phyloP scores from a whole-genome alignment of 2,888 invertebrate species.

The Netelia inedita region DNA sequence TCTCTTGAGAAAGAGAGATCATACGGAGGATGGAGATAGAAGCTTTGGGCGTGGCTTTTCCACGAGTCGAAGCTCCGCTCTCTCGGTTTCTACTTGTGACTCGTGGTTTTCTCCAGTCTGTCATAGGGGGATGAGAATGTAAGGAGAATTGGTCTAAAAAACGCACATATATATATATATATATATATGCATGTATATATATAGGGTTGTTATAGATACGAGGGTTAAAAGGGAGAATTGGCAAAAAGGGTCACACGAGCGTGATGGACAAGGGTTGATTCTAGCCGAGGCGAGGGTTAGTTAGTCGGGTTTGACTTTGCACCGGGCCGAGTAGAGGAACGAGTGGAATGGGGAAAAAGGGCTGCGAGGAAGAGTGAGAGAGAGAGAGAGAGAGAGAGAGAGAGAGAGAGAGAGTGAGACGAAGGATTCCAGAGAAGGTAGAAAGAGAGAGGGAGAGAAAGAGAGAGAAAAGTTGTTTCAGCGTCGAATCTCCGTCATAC shows the following conservation, averaged over 20 bases:
- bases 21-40: slow-evolving; percentile 21
- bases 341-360: slow-evolving; percentile 26
- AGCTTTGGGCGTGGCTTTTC: slow-evolving; percentile 67
- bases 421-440: too few species aligned
- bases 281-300: slow-evolving; percentile 39
- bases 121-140: slow-evolving; percentile 1
- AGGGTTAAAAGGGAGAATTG: slow-evolving; percentile 36
- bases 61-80: slow-evolving; percentile 23
- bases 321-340: slow-evolving; percentile 11
- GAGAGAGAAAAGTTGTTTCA: slow-evolving; percentile 53
- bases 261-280: slow-evolving; percentile 39
- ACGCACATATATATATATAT: background rate
- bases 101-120: slow-evolving; percentile 43
- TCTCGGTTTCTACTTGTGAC: slow-evolving; percentile 28
- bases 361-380: slow-evolving; percentile 19
- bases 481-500: slow-evolving; percentile 72
- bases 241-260: slow-evolving; percentile 58
- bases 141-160: too few species aligned
- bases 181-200: background rate
- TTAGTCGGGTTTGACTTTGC: slow-evolving; percentile 51
- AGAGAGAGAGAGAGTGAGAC: background rate
- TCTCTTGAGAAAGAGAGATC: background rate
- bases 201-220: background rate
- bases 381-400: slow-evolving; percentile 12
- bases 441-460: slow-evolving; percentile 5